These are phyloP conservation scores for Numenius phaeopus DNA, from an alignment of 2,797 vertebrate genomes.

Conservation along the genomic window DNA sequence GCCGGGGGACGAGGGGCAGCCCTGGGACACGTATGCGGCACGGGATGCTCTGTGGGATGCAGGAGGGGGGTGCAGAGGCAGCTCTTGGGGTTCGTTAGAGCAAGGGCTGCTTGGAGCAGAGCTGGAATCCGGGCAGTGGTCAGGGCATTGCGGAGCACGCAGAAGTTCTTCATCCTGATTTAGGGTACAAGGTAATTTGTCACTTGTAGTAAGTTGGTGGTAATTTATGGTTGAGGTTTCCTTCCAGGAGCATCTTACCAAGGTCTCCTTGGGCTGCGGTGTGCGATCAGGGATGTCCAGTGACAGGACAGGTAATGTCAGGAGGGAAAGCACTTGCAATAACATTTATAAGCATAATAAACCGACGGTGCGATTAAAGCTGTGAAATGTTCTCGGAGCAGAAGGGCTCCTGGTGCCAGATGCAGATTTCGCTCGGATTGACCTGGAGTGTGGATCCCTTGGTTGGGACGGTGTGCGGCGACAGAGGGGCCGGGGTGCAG, in stretches of 20 bases:
- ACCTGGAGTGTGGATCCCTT: rapidly evolving
- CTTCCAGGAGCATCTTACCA: not conserved
- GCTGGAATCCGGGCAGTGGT: not conserved
- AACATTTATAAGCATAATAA: not conserved
- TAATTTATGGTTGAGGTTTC: not conserved
- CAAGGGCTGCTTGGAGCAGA: not conserved
- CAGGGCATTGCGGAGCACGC: rapidly evolving
- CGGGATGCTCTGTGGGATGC: not conserved
- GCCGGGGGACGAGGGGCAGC: not conserved
- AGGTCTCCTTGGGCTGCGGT: not conserved
- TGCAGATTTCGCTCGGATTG: rapidly evolving
- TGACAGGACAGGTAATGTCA: not conserved
- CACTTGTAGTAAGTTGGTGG: too few species aligned
- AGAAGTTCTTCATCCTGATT: not conserved
- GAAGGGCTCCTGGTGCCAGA: not conserved
- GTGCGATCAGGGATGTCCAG: not conserved
- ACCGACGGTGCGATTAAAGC: rapidly evolving
- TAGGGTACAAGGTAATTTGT: not conserved
- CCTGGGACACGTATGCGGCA: rapidly evolving
- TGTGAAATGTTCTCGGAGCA: not conserved
- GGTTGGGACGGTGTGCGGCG: rapidly evolving
- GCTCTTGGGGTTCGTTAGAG: not conserved
- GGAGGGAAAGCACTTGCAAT: not conserved
- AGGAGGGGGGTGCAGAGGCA: not conserved
- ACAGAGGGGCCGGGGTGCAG: not conserved